phyloP scores from a whole-genome alignment of 2,797 vertebrate genomes.

The Poeciliopsis paucimaculata region DNA sequence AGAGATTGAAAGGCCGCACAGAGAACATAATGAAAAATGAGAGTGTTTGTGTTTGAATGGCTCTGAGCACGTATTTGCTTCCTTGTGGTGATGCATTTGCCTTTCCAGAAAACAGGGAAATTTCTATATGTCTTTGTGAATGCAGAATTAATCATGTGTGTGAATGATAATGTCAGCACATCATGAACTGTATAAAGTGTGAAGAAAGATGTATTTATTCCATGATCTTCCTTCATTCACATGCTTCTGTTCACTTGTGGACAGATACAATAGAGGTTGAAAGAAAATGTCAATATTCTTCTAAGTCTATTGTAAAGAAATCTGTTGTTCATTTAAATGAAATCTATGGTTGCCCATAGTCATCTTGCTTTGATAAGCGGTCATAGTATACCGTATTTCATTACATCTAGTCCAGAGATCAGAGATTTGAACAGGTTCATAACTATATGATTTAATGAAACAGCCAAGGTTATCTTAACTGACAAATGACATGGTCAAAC shows the following conservation, averaged over 20 bases:
- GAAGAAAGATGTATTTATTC: background rate
- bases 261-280: background rate
- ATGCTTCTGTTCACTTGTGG: background rate
- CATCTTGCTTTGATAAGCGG: background rate
- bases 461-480: background rate
- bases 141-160: background rate
- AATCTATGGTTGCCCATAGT: background rate
- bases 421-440: background rate
- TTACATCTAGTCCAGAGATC: background rate
- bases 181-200: background rate
- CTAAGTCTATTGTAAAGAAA: background rate
- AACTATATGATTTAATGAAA: background rate
- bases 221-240: background rate
- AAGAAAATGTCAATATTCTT: background rate
- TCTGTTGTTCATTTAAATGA: background rate
- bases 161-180: background rate
- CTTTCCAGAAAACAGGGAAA: background rate
- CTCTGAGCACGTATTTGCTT: constrained; percentile 4
- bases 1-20: background rate
- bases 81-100: constrained; percentile 9
- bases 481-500: background rate
- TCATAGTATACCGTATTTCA: background rate
- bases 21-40: constrained; percentile 13
- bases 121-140: background rate
- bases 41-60: constrained; percentile 11